These are phyloP conservation scores for Euplagia quadripunctaria DNA, from an alignment of 2,888 invertebrate genomes.

Conservation along the genomic window DNA sequence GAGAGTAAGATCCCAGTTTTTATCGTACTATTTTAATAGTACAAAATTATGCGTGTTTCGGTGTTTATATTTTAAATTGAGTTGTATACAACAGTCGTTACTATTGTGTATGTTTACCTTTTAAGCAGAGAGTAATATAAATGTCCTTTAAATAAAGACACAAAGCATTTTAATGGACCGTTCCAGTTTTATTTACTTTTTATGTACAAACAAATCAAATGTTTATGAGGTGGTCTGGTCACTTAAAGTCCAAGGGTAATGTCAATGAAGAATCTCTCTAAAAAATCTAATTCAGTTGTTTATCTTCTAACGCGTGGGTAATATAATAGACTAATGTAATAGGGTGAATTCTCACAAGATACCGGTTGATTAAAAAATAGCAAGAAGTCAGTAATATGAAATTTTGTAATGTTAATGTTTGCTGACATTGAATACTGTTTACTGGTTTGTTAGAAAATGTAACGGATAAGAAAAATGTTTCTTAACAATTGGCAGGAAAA, in stretches of 20 bases:
- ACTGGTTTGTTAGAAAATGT: too few species aligned
- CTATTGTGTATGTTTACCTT: background rate
- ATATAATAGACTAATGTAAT: background rate
- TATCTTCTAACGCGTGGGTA: background rate
- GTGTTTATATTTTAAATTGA: background rate
- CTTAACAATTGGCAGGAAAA: too few species aligned
- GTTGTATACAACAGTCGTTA: background rate
- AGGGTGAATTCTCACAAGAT: too few species aligned
- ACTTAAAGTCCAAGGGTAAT: background rate
- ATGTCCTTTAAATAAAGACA: conserved; percentile 45
- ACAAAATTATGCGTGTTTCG: too few species aligned
- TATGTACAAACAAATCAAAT: conserved; percentile 26
- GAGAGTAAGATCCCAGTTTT: too few species aligned
- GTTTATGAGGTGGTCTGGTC: conserved; percentile 25
- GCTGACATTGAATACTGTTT: too few species aligned
- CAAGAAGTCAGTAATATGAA: too few species aligned
- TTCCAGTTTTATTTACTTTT: conserved; percentile 31
- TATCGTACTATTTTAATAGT: too few species aligned
- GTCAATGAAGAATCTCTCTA: background rate
- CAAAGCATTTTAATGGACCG: conserved; percentile 17
- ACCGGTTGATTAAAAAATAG: too few species aligned
- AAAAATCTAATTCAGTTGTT: background rate
- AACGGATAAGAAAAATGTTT: too few species aligned
- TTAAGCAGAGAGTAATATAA: conserved; percentile 22
- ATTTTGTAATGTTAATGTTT: too few species aligned